These are phyloP conservation scores for Dendrolimus pini DNA, from an alignment of 2,888 invertebrate species.

Conservation along the genomic window DNA sequence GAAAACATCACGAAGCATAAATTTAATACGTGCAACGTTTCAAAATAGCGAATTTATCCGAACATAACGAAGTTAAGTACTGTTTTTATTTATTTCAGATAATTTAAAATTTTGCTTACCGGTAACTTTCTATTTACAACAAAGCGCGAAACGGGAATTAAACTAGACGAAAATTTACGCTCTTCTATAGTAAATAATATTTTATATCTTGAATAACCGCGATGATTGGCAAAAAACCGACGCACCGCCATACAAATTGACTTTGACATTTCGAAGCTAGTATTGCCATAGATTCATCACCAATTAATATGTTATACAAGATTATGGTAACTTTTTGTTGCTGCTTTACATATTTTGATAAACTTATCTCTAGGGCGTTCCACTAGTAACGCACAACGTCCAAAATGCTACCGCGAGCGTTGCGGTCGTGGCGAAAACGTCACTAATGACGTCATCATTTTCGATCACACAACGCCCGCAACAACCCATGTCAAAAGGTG, in stretches of 20 bases:
- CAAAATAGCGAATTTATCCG: background rate
- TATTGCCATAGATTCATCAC: slow-evolving; percentile 17
- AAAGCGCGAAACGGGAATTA: slow-evolving; percentile 16
- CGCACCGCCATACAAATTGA: slow-evolving; percentile 61
- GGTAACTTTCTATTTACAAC: slow-evolving; percentile 19
- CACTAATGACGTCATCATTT: too few species aligned
- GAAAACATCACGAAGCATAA: too few species aligned
- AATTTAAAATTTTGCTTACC: slow-evolving; percentile 27
- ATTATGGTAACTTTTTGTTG: too few species aligned
- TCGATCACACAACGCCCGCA: too few species aligned
- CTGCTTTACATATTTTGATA: too few species aligned
- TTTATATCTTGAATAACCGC: slow-evolving; percentile 51
- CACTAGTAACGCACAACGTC: too few species aligned
- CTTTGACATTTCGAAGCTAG: slow-evolving; percentile 49
- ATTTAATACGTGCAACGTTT: background rate
- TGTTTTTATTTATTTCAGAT: background rate
- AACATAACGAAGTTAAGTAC: background rate
- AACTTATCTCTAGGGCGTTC: too few species aligned
- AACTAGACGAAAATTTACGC: slow-evolving; percentile 19
- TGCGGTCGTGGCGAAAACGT: too few species aligned
- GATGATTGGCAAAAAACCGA: slow-evolving; percentile 69
- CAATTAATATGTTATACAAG: too few species aligned
- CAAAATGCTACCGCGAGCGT: too few species aligned
- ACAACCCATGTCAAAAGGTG: too few species aligned
- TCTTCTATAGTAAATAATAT: slow-evolving; percentile 38